These are phyloP conservation scores for Peucedramus taeniatus DNA, from an alignment of 2,113 vertebrate genomes.

Conservation along the genomic window DNA sequence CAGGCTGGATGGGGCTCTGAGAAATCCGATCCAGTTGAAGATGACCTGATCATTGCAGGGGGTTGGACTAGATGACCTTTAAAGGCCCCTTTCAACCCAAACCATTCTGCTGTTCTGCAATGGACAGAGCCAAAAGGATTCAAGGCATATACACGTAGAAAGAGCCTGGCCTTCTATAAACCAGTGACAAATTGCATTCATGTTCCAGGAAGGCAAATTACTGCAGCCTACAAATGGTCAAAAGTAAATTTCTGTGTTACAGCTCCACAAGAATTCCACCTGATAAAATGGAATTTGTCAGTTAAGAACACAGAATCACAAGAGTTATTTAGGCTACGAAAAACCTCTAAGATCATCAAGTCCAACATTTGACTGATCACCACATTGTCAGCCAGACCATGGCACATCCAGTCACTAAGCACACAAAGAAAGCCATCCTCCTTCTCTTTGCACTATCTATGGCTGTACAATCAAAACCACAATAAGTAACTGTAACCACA, in stretches of 20 bases:
- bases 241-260: neutral
- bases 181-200: neutral
- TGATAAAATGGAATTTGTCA: neutral
- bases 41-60: neutral
- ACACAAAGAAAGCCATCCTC: neutral
- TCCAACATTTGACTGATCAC: neutral
- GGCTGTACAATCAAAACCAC: neutral
- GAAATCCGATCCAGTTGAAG: neutral
- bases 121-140: neutral
- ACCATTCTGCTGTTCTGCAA: neutral
- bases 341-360: neutral
- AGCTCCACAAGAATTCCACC: neutral
- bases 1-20: fast-evolving
- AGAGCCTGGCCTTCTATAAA: neutral
- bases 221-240: neutral
- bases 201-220: neutral
- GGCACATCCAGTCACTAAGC: neutral
- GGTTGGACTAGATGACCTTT: neutral
- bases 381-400: neutral
- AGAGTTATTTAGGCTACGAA: neutral
- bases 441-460: neutral
- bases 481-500: neutral
- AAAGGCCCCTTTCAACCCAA: neutral
- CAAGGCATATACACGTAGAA: neutral
- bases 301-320: neutral